Conservation (phyloP, 2,797 vertebrate genomes). For the Psittacula echo region DNA sequence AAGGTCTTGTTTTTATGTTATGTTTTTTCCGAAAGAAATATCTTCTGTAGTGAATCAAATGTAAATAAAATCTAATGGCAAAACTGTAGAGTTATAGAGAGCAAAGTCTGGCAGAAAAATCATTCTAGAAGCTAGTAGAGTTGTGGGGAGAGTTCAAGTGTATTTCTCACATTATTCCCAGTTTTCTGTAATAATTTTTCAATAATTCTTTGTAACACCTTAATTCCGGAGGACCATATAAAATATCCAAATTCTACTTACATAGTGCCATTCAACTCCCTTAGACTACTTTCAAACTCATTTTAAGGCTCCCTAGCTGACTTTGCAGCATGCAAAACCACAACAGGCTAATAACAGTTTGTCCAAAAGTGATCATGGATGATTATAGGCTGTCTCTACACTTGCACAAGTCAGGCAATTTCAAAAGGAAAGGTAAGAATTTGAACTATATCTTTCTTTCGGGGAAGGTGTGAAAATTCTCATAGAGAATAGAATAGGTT, state of each 20-base stretch:
- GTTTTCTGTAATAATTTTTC: background rate
- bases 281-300: background rate
- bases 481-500: background rate
- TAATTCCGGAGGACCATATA: background rate
- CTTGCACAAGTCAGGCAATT: background rate
- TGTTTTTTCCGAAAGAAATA: background rate
- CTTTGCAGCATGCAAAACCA: background rate
- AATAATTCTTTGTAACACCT: background rate
- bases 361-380: background rate
- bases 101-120: background rate
- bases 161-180: background rate
- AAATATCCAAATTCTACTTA: background rate
- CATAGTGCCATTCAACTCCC: background rate
- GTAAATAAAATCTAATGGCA: background rate
- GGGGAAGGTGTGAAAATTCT: constrained; percentile 30
- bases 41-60: background rate
- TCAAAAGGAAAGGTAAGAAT: background rate
- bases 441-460: background rate
- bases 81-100: background rate
- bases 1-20: background rate
- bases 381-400: background rate
- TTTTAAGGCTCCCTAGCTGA: background rate
- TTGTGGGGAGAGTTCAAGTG: background rate
- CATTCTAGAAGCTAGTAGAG: background rate
- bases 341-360: background rate